Evolutionary conservation across 2,113 vertebrate genomes (phyloP), one percentile per base, ranked within the genome.

Genomic region (Prolemur simus): DNA sequence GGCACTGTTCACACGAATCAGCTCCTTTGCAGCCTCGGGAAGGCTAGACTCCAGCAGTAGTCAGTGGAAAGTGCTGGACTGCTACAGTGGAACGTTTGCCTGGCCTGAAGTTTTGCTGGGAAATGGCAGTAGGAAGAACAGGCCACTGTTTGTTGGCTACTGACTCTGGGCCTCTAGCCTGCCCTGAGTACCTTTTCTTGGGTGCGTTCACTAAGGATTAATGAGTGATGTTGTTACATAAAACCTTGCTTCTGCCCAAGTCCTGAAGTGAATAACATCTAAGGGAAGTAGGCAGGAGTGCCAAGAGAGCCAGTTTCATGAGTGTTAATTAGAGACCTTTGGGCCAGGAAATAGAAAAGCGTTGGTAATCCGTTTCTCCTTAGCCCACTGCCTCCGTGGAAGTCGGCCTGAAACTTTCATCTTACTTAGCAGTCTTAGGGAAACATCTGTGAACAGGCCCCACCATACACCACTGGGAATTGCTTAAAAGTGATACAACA

Each of bases 311-410:
- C 45, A 60, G 13, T 80, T 85, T 87, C 32, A 8, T n/a, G 56
- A 77, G 74, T 93, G 86, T 94, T 95, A 95, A 97, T 96, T 64
- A 85, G 94, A 97, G 82, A 87, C n/a, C 77, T 94, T 68, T 58
- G 76, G 42, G 86, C 45, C 39, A 81, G 47, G 83, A 91, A 71
- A 56, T 39, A 84, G 88, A 94, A 88, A 89, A 89, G 73, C 77
- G 76, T 29, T 2, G 11, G 49, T 39, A 78, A 93, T 94, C 78
- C 73, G 84, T 97, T 91, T 96, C 74, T 87, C 45, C 56, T 91
- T 85, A 81, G 78, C 58, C 63, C 23, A 49, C 58, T 60, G 89
- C 60, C 73, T 92, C 82, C 3, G 29, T 94, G 93, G 78, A 95
- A 93, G 95, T 58, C 77, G 89, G 60, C 85, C 82, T 93, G 27